A percentile compares a stretch with the other conserved stretches of the same genome.
Conservation (phyloP, 2,888 invertebrate species). For the Mycogona germanica region DNA sequence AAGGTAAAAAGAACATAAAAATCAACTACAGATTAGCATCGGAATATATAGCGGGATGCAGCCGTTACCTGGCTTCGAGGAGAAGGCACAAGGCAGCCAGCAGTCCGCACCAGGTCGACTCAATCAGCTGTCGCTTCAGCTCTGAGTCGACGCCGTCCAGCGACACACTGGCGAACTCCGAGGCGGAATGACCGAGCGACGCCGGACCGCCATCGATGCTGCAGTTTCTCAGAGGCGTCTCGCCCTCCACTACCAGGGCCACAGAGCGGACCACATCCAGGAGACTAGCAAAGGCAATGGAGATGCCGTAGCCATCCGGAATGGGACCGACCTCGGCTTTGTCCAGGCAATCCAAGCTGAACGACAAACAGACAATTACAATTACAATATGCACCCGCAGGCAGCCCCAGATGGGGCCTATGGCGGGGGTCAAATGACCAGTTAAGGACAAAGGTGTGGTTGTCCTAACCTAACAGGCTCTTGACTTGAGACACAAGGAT, state of each 20-base stretch:
- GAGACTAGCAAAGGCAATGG: slow-evolving; percentile 85
- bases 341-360: slow-evolving; percentile 88
- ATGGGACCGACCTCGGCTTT: slow-evolving; percentile 85
- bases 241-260: slow-evolving; percentile 51
- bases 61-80: slow-evolving; percentile 80
- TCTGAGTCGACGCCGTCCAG: slow-evolving; percentile 25
- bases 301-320: slow-evolving; percentile 95
- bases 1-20: slow-evolving; percentile 1
- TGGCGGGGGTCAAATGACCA: no score
- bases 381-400: no score
- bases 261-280: slow-evolving; percentile 82
- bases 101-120: slow-evolving; percentile 91
- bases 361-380: slow-evolving; percentile 23
- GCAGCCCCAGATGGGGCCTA: no score
- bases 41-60: slow-evolving; percentile 15
- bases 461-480: no score
- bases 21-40: neutral
- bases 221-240: slow-evolving; percentile 16
- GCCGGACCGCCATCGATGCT: neutral
- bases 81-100: slow-evolving; percentile 81
- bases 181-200: neutral
- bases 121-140: slow-evolving; percentile 61
- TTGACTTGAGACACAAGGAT: no score
- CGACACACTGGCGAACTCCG: neutral
- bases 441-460: no score